Percentiles rank a stretch among this genome's conserved stretches.
phyloP scores from a whole-genome alignment of 2,888 invertebrate genomes.

The Acrobasis repandana region DNA sequence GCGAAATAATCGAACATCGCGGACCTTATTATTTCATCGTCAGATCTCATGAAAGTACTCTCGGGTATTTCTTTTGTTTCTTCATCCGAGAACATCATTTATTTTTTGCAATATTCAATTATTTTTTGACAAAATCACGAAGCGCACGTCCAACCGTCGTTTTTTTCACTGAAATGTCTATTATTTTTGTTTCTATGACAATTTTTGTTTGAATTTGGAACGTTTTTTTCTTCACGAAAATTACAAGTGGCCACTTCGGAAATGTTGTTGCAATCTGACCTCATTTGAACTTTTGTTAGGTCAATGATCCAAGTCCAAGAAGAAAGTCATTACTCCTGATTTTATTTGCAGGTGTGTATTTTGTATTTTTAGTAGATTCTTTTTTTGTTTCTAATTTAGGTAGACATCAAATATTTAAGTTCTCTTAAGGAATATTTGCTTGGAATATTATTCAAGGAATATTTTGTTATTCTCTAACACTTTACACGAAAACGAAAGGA shows the following conservation, averaged over 20 bases:
- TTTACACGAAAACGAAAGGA: no score
- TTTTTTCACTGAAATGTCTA: slow-evolving; percentile 57
- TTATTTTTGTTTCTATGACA: slow-evolving; percentile 67
- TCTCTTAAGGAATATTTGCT: no score
- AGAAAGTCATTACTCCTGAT: no score
- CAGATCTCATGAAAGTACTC: slow-evolving; percentile 66
- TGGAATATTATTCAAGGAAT: no score
- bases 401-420: no score
- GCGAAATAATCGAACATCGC: slow-evolving; percentile 50
- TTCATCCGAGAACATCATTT: slow-evolving; percentile 79
- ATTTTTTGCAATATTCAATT: slow-evolving; percentile 75
- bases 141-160: slow-evolving; percentile 57
- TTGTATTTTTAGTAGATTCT: no score
- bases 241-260: slow-evolving; percentile 9
- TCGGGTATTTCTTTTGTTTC: slow-evolving; percentile 75
- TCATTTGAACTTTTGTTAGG: neutral
- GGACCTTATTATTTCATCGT: slow-evolving; percentile 77
- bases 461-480: no score
- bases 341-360: no score
- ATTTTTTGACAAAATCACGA: slow-evolving; percentile 64
- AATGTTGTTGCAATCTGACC: neutral
- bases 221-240: slow-evolving; percentile 1
- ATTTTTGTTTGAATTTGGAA: slow-evolving; percentile 50
- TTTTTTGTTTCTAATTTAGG: no score
- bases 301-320: neutral